Evolutionary conservation across 2,888 invertebrate species (phyloP).

Genomic region (Cheilosia pagana): DNA sequence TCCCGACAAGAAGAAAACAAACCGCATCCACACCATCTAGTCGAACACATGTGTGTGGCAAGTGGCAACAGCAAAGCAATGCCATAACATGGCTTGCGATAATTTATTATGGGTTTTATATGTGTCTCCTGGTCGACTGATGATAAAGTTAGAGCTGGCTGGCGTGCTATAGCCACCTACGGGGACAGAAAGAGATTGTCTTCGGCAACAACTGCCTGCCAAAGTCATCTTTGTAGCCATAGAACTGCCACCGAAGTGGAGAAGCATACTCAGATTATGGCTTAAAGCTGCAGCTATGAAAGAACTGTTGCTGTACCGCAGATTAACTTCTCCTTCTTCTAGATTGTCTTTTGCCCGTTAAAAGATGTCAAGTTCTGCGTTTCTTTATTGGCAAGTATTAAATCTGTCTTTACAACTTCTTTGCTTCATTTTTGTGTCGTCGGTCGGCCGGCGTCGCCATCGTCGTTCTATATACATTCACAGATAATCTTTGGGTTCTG

Average conservation of each 20-base stretch:
- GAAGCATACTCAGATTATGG: conserved; percentile 13
- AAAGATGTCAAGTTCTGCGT: conserved; percentile 50
- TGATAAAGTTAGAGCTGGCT: conserved; percentile 40
- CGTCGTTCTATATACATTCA: conserved; percentile 23
- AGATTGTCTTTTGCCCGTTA: conserved; percentile 34
- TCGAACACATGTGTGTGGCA: conserved; percentile 3
- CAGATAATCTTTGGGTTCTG: conserved; percentile 57
- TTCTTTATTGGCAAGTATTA: conserved; percentile 42
- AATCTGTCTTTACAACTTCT: conserved; percentile 49
- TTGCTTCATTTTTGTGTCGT: conserved; percentile 26
- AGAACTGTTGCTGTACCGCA: conserved; percentile 8
- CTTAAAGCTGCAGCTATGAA: conserved; percentile 21
- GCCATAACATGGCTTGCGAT: conserved; percentile 34
- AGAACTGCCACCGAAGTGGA: conserved; percentile 25
- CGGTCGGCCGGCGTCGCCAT: background rate
- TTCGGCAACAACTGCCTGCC: conserved; percentile 34
- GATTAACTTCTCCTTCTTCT: conserved; percentile 36
- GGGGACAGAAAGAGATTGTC: conserved; percentile 34
- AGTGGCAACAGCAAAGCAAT: conserved; percentile 1
- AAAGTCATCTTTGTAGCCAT: conserved; percentile 22
- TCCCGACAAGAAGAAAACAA: conserved; percentile 18
- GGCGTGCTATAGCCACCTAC: conserved; percentile 39
- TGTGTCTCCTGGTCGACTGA: conserved; percentile 27
- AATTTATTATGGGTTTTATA: conserved; percentile 41
- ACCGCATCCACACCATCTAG: conserved; percentile 9